Base-by-base conservation (phyloP, 37 sponge, comb jelly and placozoan genomes). In the Ianthella basta region DNA sequence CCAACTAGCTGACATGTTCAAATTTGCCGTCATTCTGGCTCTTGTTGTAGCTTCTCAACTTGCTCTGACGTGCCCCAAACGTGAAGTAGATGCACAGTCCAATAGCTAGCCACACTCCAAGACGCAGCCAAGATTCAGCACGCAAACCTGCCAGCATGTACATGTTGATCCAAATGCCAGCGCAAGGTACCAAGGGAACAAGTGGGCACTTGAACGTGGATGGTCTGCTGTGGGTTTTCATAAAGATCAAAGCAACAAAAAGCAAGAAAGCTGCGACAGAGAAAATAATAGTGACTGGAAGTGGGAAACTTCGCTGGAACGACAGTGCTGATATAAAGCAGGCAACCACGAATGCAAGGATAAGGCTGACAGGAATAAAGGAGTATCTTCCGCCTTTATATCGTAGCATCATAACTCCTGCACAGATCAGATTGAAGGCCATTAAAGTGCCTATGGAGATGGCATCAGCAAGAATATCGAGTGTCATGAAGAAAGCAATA, bases 151-250 rank as follows among this genome's bases (percentile, higher is more conserved):
- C 80, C 41, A 80, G 23, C 80, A 80, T 80, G 59, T 80, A 80
- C 80, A 80, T 80, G 32, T 80, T 80, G 59, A 80, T 80, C 20
- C 30, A 44, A 25, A 80, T 80, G 27, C 80, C 80, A 18, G 53
- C 19, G 55, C 80, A 80, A 29, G 80, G 80, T 25, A 80, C 59
- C 15, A 80, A 55, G 15, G 80, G 80, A 18, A 80, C 80, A n/a
- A 80, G 59, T 6, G 80, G 80, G 24, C 80, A 80, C 59, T 80
- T 53, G 59, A 80, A 80, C 13, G 80, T 56, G 8, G 23, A n/a
- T 6, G 80, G 80, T 29, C 18, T 80, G 80, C 55, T 80, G 32
- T 41, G n/a, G 59, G 80, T 54, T 29, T 80, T 80, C 80, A 80
- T 41, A 59, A 80, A 80, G 21, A 32, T 50, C 29, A 80, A 23